phyloP scores from a whole-genome alignment of 2,113 vertebrate genomes.

The Etheostoma spectabile region DNA sequence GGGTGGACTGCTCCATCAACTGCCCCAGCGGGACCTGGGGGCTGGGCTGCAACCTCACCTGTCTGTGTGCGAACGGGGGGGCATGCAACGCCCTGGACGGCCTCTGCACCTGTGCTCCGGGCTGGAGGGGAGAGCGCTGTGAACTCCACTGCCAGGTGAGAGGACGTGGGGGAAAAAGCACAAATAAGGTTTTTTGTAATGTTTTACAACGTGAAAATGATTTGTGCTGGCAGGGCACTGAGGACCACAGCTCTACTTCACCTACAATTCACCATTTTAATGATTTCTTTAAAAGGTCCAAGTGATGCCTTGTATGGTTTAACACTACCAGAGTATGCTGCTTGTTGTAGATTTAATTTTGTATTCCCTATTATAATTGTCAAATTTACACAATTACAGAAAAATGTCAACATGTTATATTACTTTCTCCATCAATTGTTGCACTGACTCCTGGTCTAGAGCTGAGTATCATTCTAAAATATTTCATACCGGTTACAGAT shows the following conservation, averaged over 20 bases:
- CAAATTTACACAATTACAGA: neutral
- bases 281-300: neutral
- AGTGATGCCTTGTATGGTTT: neutral
- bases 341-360: neutral
- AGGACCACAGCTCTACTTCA: neutral
- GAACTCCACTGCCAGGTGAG: slow-evolving; percentile 91
- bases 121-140: slow-evolving; percentile 94
- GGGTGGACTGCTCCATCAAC: slow-evolving; percentile 95
- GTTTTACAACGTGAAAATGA: neutral
- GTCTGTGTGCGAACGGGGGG: slow-evolving; percentile 90
- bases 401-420: neutral
- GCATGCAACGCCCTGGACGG: slow-evolving; percentile 92
- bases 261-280: neutral
- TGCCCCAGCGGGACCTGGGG: slow-evolving; percentile 96
- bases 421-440: neutral
- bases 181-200: no score
- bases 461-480: no score
- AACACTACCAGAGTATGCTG: neutral
- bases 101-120: slow-evolving; percentile 91
- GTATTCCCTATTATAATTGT: neutral
- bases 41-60: slow-evolving; percentile 92
- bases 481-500: no score
- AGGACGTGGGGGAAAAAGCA: neutral
- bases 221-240: neutral
- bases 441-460: neutral